These are phyloP conservation scores for Brenthis hecate DNA, from an alignment of 2,888 invertebrate species.

Conservation along the genomic window DNA sequence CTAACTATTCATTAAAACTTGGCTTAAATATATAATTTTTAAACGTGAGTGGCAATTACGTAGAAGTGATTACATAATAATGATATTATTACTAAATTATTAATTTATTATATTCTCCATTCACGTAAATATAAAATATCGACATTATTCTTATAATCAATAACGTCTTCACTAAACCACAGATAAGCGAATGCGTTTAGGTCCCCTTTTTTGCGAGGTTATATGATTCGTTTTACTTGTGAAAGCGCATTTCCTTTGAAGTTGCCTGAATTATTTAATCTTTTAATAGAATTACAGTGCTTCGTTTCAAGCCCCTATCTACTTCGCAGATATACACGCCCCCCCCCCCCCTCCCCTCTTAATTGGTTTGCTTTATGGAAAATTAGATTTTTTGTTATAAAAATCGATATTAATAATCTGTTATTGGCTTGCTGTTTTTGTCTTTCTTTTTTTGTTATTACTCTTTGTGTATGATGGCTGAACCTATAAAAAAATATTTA, in stretches of 20 bases:
- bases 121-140: not conserved
- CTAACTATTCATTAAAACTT: too few relatives aligned
- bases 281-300: conserved; percentile 78
- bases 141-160: not conserved
- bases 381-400: conserved; percentile 41
- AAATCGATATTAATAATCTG: conserved; percentile 9
- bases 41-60: too few relatives aligned
- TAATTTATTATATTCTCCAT: too few relatives aligned
- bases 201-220: conserved; percentile 60
- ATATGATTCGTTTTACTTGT: conserved; percentile 75
- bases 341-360: conserved; percentile 47
- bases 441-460: not conserved
- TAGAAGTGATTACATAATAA: too few relatives aligned
- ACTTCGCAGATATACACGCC: conserved; percentile 51
- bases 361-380: conserved; percentile 71
- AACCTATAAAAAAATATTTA: not conserved
- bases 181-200: conserved; percentile 59
- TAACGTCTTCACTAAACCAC: conserved; percentile 50
- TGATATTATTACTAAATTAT: too few relatives aligned
- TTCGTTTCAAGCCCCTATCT: conserved; percentile 65
- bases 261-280: conserved; percentile 78
- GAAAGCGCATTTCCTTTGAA: conserved; percentile 80
- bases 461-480: not conserved
- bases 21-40: too few relatives aligned
- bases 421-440: not conserved